Evolutionary conservation across 2,113 vertebrate species (phyloP), one percentile per base, ranked within the genome.

Genomic region (Hypocryptadius cinnamomeus): DNA sequence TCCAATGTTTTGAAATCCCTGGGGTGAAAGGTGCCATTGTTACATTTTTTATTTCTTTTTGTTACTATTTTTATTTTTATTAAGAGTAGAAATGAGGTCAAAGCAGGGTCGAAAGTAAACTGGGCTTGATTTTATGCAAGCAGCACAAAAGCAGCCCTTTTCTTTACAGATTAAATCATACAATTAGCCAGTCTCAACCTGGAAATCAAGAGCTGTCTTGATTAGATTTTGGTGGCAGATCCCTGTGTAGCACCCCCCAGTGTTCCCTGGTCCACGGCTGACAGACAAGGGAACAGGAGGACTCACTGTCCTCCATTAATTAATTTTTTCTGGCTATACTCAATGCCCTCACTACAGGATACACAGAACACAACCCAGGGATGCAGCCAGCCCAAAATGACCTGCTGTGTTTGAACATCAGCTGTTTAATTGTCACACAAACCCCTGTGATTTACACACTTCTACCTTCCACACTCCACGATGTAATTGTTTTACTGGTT

Each of bases 331-430:
- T 57, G 40, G 16, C 21, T 28, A 1, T 4, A 21, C 14, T 20
- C 30, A 15, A 6, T 37, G 21, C 23, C 11, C 33, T 79, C 31
- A 7, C 44, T 13, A 2, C 11, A 31, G 60, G 28, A 40, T 4
- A 4, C 0, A 0, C 4, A 40, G 24, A 33, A 50, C 6, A 33
- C 6, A 47, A 30, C 42, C 24, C 8, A 1, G 9, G 17, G 42
- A 3, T 20, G 44, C 42, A 37, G 15, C 14, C 65, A 56, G 61
- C 74, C 61, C 66, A 3, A 51, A 47, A 24, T 4, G 39, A 35
- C 60, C 84, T 35, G 70, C n/a, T 2, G 7, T 14, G 16, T 18
- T 85, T 60, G 7, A 18, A 30, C 51, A 19, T 0, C 11, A 56
- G 0, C 15, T 31, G 4, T 53, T 47, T 12, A 11, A 8, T 5